phyloP scores from a whole-genome alignment of 1,140 invertebrate species.

The Hyles vespertilio region DNA sequence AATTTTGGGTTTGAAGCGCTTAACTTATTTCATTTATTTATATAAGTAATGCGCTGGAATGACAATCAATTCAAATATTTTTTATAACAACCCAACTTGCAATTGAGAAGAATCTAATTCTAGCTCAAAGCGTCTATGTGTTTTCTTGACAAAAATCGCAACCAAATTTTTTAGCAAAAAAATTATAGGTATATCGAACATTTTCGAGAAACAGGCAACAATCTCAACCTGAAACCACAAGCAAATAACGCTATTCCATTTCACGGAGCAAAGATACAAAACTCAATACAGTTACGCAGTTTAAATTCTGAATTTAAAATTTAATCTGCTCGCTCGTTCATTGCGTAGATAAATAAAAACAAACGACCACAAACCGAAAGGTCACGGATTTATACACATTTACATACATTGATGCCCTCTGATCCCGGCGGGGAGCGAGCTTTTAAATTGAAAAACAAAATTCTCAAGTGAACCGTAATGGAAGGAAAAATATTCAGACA shows the following conservation, averaged over 20 bases:
- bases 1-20: no score
- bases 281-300: conserved; percentile 8
- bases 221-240: neutral
- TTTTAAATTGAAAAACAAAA: conserved; percentile 3
- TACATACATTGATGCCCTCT: conserved; percentile 1
- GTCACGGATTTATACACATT: neutral
- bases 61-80: no score
- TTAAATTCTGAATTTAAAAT: conserved; percentile 15
- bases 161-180: no score
- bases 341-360: conserved; percentile 2
- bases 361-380: neutral
- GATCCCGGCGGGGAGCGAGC: neutral
- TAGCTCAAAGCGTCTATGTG: no score
- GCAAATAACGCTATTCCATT: conserved; percentile 13
- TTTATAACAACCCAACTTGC: no score
- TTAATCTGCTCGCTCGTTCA: conserved; percentile 1
- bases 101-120: no score
- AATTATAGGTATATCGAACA: no score
- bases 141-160: no score
- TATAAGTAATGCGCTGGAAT: no score
- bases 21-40: no score
- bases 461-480: neutral
- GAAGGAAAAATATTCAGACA: conserved; percentile 1
- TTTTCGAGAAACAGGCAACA: no score
- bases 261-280: conserved; percentile 1